Evolutionary conservation across 2,888 invertebrate species (phyloP), one percentile per base, ranked within the genome.

Genomic region (Pomacea canaliculata): DNA sequence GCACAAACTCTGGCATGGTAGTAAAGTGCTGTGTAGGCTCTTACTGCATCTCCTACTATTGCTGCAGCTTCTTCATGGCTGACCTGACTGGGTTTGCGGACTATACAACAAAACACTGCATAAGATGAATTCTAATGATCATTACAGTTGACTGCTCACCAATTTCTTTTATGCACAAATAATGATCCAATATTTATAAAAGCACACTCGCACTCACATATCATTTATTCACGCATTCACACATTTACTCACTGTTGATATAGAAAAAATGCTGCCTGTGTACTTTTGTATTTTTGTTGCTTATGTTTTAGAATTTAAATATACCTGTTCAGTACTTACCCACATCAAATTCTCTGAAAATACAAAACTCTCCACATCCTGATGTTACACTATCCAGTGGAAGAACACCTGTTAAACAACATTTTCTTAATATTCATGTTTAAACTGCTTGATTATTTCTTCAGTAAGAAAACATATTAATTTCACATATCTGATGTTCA

Each of bases 11-110:
- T 86, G 0, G 90, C 91, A 70, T 90, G 88, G 80, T 92, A 92
- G 80, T 91, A 90, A 27, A 92, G 85, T 7, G 92, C 92, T 70
- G 91, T 91, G 85, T 92, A 92, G 0, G 92, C 91, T 78, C 89
- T 87, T 9, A 92, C 87, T 71, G 91, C 91, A 82, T 91, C 91
- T 12, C 92, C 92, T 48, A 92, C 86, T 75, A 89, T 88, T 9
- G 90, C 91, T 68, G 91, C 92, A 66, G 92, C 92, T 80, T 90
- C 90, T 48, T 90, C 90, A 84, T 87, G 89, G 78, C 89, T 90
- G 46, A 92, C 85, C 69, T 83, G 83, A 8, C 88, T 84, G n/a
- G 92, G 91, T 74, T 91, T 91, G 77, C 89, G 86, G 18, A 91
- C 92, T 92, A 23, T 23, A 79, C 49, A 68, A 13, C 9, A 68